Evolutionary conservation across 2,113 vertebrate genomes (phyloP).

Genomic region (Hydrochoerus hydrochaeris): DNA sequence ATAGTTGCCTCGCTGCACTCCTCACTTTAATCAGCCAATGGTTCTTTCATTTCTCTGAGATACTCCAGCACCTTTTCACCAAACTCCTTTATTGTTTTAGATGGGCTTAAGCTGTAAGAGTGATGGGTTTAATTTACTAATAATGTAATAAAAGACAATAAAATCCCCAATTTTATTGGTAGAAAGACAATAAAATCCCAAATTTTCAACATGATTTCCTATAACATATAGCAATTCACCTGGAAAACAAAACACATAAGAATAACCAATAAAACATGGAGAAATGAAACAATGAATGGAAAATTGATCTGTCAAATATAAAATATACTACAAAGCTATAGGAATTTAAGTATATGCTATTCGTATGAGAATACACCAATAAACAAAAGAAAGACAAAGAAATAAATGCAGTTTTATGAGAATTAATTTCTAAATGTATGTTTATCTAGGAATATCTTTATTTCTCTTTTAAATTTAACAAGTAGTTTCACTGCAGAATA

Average conservation of each 20-base stretch:
- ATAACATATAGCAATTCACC: not conserved
- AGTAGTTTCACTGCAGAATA: not conserved
- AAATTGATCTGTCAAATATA: not conserved
- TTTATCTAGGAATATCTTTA: not conserved
- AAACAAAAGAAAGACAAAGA: not conserved
- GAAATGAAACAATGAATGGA: not conserved
- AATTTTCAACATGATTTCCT: not conserved
- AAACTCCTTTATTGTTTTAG: not conserved
- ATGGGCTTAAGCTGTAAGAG: not conserved
- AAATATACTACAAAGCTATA: not conserved
- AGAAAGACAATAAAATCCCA: constrained; percentile 12
- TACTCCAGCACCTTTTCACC: not conserved
- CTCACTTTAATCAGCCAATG: not conserved
- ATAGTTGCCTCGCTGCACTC: rapidly evolving
- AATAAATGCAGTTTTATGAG: not conserved
- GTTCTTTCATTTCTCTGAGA: not conserved
- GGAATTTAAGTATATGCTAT: not conserved
- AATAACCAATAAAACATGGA: not conserved
- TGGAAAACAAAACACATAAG: not conserved
- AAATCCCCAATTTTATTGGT: constrained; percentile 14
- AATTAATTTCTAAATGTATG: not conserved
- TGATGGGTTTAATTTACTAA: not conserved
- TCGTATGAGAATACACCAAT: not conserved
- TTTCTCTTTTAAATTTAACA: not conserved
- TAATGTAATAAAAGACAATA: not conserved